phyloP scores from a whole-genome alignment of 2,113 vertebrate species.

The Triplophysa rosa region DNA sequence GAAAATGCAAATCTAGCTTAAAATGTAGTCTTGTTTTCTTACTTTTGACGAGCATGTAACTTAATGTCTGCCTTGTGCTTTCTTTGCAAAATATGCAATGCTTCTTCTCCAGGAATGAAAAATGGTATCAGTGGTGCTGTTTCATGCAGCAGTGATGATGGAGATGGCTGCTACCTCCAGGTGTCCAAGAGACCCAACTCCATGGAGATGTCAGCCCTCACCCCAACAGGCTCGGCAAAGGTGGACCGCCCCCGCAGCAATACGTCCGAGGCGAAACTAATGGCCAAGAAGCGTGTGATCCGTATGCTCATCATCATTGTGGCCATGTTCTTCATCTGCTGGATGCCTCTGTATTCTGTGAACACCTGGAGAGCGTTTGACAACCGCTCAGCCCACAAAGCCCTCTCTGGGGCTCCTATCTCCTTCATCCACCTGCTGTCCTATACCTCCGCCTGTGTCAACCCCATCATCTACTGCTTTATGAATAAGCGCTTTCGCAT shows the following conservation, averaged over 20 bases:
- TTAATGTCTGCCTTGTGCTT: conserved; percentile 14
- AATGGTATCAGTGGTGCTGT: conserved; percentile 59
- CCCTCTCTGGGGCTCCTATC: conserved; percentile 86
- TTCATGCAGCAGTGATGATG: conserved; percentile 70
- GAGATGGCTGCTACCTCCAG: conserved; percentile 88
- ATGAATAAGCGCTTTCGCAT: conserved; percentile 96
- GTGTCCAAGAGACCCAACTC: conserved; percentile 69
- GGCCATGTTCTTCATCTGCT: conserved; percentile 89
- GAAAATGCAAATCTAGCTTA: background rate
- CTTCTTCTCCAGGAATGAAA: conserved; percentile 63
- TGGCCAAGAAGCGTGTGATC: conserved; percentile 91
- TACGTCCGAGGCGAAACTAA: conserved; percentile 83
- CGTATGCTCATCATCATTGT: conserved; percentile 95
- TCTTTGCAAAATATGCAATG: background rate
- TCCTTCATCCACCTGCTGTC: conserved; percentile 92
- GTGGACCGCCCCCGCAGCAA: conserved; percentile 76
- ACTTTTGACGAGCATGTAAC: background rate
- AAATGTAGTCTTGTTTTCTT: background rate
- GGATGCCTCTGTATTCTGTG: conserved; percentile 89
- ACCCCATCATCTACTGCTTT: conserved; percentile 97
- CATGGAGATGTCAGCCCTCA: conserved; percentile 84
- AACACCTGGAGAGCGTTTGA: conserved; percentile 94
- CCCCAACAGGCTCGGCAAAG: conserved; percentile 48
- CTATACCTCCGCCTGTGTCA: conserved; percentile 89
- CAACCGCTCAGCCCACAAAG: conserved; percentile 69